phyloP scores from a whole-genome alignment of 35 echinoderm and acorn worm genomes.

The Strongylocentrotus purpuratus region DNA sequence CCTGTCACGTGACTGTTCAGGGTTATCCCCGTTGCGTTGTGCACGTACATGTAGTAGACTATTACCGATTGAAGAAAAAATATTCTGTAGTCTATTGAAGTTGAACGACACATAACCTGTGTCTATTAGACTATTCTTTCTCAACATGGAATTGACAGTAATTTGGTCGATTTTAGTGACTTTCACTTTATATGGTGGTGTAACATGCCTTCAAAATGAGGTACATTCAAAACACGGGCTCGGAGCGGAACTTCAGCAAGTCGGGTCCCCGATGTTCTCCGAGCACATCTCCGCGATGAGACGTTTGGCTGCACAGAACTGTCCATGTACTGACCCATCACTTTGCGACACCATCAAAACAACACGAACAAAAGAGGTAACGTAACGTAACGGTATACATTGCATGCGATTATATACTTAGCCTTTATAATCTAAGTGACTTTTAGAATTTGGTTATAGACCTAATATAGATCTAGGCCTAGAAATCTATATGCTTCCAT shows the following conservation, averaged over 20 bases:
- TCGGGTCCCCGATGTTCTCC: neutral
- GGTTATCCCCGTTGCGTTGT: too few relatives aligned
- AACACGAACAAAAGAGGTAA: constrained; percentile 66
- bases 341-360: constrained; percentile 58
- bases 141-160: neutral
- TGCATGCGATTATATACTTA: too few relatives aligned
- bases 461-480: too few relatives aligned
- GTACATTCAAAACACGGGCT: neutral
- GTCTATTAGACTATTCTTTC: neutral
- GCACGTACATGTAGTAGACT: too few relatives aligned
- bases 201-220: neutral
- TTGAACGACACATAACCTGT: neutral
- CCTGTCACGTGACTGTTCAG: too few relatives aligned
- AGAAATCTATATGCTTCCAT: too few relatives aligned
- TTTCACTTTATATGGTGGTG: neutral
- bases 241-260: neutral
- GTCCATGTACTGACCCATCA: constrained; percentile 56
- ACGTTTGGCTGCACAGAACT: neutral
- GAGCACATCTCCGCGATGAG: neutral
- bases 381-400: too few relatives aligned
- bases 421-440: too few relatives aligned
- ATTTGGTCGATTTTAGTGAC: neutral
- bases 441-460: too few relatives aligned
- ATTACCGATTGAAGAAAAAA: too few relatives aligned
- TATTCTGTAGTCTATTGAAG: too few relatives aligned